phyloP scores from a whole-genome alignment of 1,140 invertebrate genomes.

The Calosoma granatense region DNA sequence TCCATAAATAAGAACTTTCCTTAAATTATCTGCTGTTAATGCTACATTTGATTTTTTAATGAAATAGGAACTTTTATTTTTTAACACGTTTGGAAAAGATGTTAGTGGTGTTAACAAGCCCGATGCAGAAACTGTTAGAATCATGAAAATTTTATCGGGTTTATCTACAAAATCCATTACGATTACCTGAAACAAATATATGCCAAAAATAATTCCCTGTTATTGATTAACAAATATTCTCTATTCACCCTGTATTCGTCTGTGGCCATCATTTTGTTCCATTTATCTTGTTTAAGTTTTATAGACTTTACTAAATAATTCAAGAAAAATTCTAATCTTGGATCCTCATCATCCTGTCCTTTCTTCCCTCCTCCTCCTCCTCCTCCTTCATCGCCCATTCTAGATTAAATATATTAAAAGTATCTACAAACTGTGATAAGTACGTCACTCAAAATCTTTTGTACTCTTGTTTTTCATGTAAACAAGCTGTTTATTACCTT shows the following conservation, averaged over 20 bases:
- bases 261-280: conserved; percentile 59
- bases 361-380: not conserved
- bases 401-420: too few relatives aligned
- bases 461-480: not conserved
- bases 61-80: conserved; percentile 56
- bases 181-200: conserved; percentile 35
- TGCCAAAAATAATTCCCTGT: conserved; percentile 14
- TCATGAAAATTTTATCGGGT: conserved; percentile 39
- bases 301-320: conserved; percentile 45
- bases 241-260: conserved; percentile 48
- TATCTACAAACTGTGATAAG: too few relatives aligned
- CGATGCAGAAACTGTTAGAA: conserved; percentile 41
- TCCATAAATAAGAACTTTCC: conserved; percentile 56
- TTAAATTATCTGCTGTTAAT: conserved; percentile 47
- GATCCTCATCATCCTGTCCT: conserved; percentile 24
- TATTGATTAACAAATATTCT: conserved; percentile 19
- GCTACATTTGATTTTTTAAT: conserved; percentile 44
- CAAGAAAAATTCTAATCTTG: conserved; percentile 30
- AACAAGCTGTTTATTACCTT: not conserved
- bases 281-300: conserved; percentile 64
- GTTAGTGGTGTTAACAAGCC: conserved; percentile 34
- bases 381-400: not conserved
- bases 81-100: conserved; percentile 28
- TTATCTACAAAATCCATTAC: conserved; percentile 53
- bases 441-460: too few relatives aligned